These are phyloP conservation scores for Lathronympha strigana DNA, from an alignment of 2,888 invertebrate genomes.

Conservation along the genomic window DNA sequence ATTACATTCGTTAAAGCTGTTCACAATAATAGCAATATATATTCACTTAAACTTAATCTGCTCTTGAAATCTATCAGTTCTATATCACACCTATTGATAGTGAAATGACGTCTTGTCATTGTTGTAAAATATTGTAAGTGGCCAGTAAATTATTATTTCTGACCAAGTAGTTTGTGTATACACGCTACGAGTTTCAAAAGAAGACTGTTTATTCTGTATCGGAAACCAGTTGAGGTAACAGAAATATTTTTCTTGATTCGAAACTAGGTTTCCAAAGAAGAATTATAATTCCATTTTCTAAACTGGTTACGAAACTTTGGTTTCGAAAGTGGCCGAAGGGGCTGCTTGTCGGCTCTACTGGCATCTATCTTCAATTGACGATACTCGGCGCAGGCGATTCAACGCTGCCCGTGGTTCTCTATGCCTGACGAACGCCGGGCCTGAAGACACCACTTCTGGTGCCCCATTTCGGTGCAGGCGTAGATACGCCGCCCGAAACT, in stretches of 20 bases:
- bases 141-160: conserved; percentile 20
- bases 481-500: too few relatives aligned
- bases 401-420: too few relatives aligned
- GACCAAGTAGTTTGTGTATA: conserved; percentile 19
- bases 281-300: background rate
- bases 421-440: too few relatives aligned
- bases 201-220: conserved; percentile 1
- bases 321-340: conserved; percentile 1
- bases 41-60: conserved; percentile 16
- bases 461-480: too few relatives aligned
- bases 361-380: too few relatives aligned
- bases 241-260: background rate
- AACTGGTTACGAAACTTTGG: background rate
- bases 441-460: too few relatives aligned
- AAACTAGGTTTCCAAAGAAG: conserved; percentile 6
- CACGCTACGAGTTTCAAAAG: conserved; percentile 8
- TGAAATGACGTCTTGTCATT: conserved; percentile 11
- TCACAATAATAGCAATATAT: conserved; percentile 22
- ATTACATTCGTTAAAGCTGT: conserved; percentile 15
- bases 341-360: too few relatives aligned
- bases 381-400: too few relatives aligned
- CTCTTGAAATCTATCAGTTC: conserved; percentile 19
- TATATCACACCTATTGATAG: conserved; percentile 10
- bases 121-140: conserved; percentile 8
- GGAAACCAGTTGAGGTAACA: conserved; percentile 1